Evolutionary conservation across 2,113 vertebrate species (phyloP).

Genomic region (Martes martes): DNA sequence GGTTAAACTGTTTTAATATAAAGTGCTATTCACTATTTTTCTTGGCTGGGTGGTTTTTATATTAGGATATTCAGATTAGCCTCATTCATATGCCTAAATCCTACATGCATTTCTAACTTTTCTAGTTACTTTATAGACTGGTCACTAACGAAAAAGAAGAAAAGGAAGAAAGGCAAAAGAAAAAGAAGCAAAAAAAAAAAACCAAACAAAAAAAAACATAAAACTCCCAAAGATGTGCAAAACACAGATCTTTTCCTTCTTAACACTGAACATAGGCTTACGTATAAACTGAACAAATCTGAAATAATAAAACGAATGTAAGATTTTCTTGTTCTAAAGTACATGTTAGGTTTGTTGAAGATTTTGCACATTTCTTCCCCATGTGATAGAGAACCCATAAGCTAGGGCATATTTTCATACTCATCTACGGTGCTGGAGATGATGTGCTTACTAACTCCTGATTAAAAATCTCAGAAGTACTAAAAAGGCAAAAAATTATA

Average conservation of each 20-base stretch:
- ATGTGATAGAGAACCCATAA: neutral
- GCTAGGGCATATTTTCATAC: neutral
- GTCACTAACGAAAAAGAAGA: neutral
- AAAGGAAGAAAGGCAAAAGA: neutral
- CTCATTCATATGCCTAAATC: neutral
- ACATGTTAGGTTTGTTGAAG: neutral
- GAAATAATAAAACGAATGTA: neutral
- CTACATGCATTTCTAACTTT: neutral
- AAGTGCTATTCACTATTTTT: neutral
- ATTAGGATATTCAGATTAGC: neutral
- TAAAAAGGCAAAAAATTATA: neutral
- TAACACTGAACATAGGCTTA: neutral
- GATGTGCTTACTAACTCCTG: neutral
- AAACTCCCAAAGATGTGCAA: neutral
- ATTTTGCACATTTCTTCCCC: neutral
- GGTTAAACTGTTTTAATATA: neutral
- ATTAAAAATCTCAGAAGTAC: neutral
- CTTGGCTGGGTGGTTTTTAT: neutral
- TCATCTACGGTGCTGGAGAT: neutral
- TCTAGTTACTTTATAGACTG: neutral
- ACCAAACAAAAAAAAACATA: neutral
- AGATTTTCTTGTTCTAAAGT: neutral
- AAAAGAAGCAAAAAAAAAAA: neutral
- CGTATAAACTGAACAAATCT: neutral
- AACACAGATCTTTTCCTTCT: neutral